phyloP scores from a whole-genome alignment of 2,113 vertebrate genomes.

The Sciurus niger region DNA sequence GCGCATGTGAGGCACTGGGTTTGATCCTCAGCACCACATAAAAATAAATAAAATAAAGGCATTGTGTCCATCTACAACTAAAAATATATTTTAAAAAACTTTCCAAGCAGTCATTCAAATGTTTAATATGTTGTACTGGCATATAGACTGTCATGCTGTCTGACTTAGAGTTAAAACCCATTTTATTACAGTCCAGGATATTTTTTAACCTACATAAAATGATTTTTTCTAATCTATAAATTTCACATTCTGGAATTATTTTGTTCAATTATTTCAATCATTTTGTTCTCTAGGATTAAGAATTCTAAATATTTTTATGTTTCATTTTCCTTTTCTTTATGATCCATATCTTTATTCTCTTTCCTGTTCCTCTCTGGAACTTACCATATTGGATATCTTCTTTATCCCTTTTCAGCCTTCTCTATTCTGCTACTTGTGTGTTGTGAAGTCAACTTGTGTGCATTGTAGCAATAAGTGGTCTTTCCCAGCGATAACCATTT shows the following conservation, averaged over 20 bases:
- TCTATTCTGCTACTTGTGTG: not conserved
- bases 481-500: not conserved
- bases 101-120: slow-evolving; percentile 24
- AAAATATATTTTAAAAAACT: not conserved
- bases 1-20: too few relatives aligned
- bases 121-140: not conserved
- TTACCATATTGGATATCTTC: not conserved
- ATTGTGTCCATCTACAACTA: too few relatives aligned
- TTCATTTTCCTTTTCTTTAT: not conserved
- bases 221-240: not conserved
- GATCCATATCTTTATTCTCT: not conserved
- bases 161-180: slow-evolving; percentile 11
- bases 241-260: slow-evolving; percentile 2
- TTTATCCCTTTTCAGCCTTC: not conserved
- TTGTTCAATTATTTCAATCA: not conserved
- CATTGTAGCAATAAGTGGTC: not conserved
- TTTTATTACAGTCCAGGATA: not conserved
- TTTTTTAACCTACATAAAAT: not conserved
- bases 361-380: not conserved
- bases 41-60: too few relatives aligned
- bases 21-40: too few relatives aligned
- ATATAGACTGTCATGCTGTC: not conserved
- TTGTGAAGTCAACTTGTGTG: not conserved
- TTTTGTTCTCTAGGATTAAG: slow-evolving; percentile 39
- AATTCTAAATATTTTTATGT: slow-evolving; percentile 54